Evolutionary conservation across 2,113 vertebrate species (phyloP).

Genomic region (Oostethus manadensis): DNA sequence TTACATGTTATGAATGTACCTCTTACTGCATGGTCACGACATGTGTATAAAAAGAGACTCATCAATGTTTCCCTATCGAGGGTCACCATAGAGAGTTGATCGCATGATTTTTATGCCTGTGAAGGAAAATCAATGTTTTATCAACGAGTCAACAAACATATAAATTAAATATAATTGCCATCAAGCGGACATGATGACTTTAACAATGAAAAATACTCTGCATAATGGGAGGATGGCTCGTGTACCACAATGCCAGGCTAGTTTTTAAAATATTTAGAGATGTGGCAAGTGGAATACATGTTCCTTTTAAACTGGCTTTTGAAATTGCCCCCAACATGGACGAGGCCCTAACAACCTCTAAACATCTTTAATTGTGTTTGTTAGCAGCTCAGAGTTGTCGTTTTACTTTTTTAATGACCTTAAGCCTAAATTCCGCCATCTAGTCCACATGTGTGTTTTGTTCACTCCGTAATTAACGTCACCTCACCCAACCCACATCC

Average conservation of each 20-base stretch:
- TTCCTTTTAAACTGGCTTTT: constrained; percentile 30
- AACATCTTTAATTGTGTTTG: constrained; percentile 55
- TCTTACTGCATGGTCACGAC: too few relatives aligned
- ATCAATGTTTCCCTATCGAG: too few relatives aligned
- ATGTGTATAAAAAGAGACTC: too few relatives aligned
- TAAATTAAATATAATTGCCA: neutral
- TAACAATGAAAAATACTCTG: too few relatives aligned
- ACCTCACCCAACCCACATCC: constrained; percentile 42
- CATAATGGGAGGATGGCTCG: neutral
- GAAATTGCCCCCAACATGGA: constrained; percentile 33
- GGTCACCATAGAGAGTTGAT: too few relatives aligned
- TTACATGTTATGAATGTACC: too few relatives aligned
- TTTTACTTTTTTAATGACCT: constrained; percentile 44
- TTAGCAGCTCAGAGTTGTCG: constrained; percentile 25
- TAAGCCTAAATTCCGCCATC: constrained; percentile 39
- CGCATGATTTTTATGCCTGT: too few relatives aligned
- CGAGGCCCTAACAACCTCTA: constrained; percentile 52
- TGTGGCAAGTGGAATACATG: neutral
- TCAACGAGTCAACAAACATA: too few relatives aligned
- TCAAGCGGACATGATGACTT: neutral
- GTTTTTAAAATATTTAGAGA: neutral
- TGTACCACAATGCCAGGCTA: neutral
- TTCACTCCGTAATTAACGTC: constrained; percentile 25
- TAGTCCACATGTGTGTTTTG: constrained; percentile 20
- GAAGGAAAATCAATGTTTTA: too few relatives aligned